Evolutionary conservation across 2,888 invertebrate species (phyloP).

Genomic region (Apodemia zela): DNA sequence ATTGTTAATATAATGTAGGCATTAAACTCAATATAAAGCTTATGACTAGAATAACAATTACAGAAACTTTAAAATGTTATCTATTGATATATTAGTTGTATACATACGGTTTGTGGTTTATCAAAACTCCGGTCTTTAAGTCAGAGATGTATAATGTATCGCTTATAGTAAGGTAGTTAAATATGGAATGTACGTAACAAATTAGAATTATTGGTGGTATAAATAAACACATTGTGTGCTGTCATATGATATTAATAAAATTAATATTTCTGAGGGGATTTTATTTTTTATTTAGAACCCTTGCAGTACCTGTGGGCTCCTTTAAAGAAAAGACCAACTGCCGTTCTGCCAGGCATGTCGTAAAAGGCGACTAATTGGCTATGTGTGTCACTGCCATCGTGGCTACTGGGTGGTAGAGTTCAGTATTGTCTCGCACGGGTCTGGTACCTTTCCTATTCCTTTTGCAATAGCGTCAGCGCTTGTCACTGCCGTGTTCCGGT

Average conservation of each 20-base stretch:
- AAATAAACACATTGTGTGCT: neutral
- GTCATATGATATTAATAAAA: neutral
- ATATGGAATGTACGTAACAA: slow-evolving; percentile 11
- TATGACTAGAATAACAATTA: slow-evolving; percentile 39
- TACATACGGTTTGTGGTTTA: slow-evolving; percentile 27
- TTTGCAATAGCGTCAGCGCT: no score
- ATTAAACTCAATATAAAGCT: slow-evolving; percentile 30
- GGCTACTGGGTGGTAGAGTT: no score
- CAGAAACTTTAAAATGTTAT: slow-evolving; percentile 21
- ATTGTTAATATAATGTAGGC: slow-evolving; percentile 23
- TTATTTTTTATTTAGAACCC: neutral
- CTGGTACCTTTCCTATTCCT: no score
- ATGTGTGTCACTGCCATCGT: no score
- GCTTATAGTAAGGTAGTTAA: slow-evolving; percentile 8
- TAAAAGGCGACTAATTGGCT: no score
- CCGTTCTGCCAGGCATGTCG: no score
- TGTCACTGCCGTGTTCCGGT: no score
- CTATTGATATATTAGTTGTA: slow-evolving; percentile 16
- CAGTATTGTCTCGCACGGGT: no score
- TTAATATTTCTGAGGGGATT: slow-evolving; percentile 4
- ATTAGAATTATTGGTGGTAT: neutral
- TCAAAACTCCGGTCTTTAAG: slow-evolving; percentile 54
- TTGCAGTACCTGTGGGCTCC: no score
- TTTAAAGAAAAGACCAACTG: no score
- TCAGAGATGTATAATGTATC: slow-evolving; percentile 4